Percentiles rank a stretch among this genome's conserved stretches.
Evolutionary conservation across 1,140 invertebrate genomes (phyloP).

Genomic region (Caenorhabditis tropicalis): DNA sequence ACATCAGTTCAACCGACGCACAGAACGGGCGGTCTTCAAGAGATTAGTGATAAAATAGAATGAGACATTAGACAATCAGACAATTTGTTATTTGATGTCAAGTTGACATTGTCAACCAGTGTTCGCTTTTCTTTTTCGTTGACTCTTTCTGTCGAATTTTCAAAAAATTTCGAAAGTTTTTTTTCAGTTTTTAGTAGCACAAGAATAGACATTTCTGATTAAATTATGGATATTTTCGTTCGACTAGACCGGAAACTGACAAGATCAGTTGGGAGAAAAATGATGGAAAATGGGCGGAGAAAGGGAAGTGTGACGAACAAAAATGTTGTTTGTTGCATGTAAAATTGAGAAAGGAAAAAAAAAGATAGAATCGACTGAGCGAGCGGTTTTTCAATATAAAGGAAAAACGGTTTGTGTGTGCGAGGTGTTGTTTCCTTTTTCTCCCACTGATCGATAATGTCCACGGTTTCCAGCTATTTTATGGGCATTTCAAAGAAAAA

Average conservation of each 20-base stretch:
- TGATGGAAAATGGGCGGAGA: background rate
- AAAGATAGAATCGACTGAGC: background rate
- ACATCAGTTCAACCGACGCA: background rate
- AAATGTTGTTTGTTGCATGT: conserved; percentile 33
- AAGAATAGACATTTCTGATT: too few species aligned
- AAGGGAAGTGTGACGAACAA: background rate
- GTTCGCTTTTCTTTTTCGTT: background rate
- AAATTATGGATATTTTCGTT: too few species aligned
- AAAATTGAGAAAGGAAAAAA: conserved; percentile 4
- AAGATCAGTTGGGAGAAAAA: background rate
- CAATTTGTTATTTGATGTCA: conserved; percentile 28
- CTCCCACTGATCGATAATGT: background rate
- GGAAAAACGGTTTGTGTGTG: background rate
- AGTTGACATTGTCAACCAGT: too few species aligned
- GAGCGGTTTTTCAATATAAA: background rate
- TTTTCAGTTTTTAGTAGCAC: too few species aligned
- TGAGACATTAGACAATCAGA: background rate
- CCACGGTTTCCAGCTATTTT: conserved; percentile 23
- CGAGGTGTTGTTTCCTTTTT: background rate
- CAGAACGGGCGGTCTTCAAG: conserved; percentile 8
- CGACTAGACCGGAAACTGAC: background rate
- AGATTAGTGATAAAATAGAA: conserved; percentile 22
- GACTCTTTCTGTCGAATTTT: background rate
- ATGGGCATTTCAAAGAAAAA: conserved; percentile 27
- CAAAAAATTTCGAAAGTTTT: background rate